Evolutionary conservation across 2,888 invertebrate genomes (phyloP).

Genomic region (Andrena fulva): DNA sequence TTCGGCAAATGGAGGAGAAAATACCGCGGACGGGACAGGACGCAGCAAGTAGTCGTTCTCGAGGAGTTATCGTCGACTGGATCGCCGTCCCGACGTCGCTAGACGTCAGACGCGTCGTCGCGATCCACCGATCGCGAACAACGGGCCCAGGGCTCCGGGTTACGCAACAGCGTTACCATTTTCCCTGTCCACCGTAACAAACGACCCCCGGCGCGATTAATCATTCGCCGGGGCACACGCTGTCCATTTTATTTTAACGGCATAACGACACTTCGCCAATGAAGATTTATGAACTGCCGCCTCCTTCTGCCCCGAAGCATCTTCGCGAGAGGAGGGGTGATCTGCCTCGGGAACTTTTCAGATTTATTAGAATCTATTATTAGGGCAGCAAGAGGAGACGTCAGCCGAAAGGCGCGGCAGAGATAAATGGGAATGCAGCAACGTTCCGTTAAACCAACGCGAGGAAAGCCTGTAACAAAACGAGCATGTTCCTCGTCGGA

Average conservation of each 20-base stretch:
- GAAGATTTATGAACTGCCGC: slow-evolving; percentile 43
- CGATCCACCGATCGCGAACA: neutral
- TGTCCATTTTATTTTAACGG: slow-evolving; percentile 27
- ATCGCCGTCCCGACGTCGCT: neutral
- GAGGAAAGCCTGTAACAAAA: neutral
- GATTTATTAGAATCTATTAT: neutral
- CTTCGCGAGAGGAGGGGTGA: neutral
- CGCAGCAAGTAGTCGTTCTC: neutral
- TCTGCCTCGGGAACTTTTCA: neutral
- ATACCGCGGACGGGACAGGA: neutral
- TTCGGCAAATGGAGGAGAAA: neutral
- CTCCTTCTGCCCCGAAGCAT: neutral
- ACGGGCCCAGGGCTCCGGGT: neutral
- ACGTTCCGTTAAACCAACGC: slow-evolving; percentile 25
- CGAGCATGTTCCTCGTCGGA: neutral
- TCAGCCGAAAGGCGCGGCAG: too few relatives aligned
- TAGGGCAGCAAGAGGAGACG: too few relatives aligned
- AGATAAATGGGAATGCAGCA: slow-evolving; percentile 27
- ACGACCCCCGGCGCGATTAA: slow-evolving; percentile 40
- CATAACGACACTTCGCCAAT: slow-evolving; percentile 42
- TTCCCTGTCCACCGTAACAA: slow-evolving; percentile 5
- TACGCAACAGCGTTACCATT: slow-evolving; percentile 33
- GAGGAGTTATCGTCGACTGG: neutral
- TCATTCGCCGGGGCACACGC: slow-evolving; percentile 17
- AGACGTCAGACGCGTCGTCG: neutral